Base-by-base conservation (phyloP, 2,113 vertebrate species). In the Nesogale talazaci region DNA sequence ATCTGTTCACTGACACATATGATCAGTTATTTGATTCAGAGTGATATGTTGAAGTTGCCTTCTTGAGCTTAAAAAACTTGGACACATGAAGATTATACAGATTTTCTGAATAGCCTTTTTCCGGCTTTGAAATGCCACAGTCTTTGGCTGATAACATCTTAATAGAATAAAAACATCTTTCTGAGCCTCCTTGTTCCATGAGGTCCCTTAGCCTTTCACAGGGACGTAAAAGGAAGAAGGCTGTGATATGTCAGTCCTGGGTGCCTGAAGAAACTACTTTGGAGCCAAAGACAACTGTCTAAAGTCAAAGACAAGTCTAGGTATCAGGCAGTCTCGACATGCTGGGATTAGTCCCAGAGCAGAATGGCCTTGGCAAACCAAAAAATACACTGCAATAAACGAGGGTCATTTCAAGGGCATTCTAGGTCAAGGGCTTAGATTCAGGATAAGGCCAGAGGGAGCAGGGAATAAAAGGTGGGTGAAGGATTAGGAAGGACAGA, bases 401-500 rank as follows among this genome's bases (percentile, higher is more conserved):
- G 46, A 88, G 80, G 65, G 34, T 94, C 36, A 46, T 16, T 52
- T 82, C 87, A 91, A 95, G 88, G 85, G 34, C 34, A 61, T 12
- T 46, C 69, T 36, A 96, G 63, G 91, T 91, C 84, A 91, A 57
- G 65, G 85, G 89, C 52, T 83, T 38, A 29, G 89, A 89, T 61
- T 92, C 46, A 70, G 93, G 72, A 79, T 56, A 76, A 81, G 78
- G 63, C 56, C 56, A n/a, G 12, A 29, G 69, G 40, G 77, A 85
- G 56, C 11, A 42, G 46, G 46, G 79, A 15, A 91, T 82, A 34
- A 78, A 90, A 94, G 86, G 77, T 42, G 40, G 42, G 78, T 42
- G 74, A 80, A 20, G 80, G 82, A 72, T 82, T 70, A 85, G 69
- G 46, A 0, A 38, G 78, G 83, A 59, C 52, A 79, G 40, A 1